Percentiles rank a stretch among this genome's conserved stretches.
phyloP scores from a whole-genome alignment of 1,140 invertebrate species.

The Caerostris darwini region DNA sequence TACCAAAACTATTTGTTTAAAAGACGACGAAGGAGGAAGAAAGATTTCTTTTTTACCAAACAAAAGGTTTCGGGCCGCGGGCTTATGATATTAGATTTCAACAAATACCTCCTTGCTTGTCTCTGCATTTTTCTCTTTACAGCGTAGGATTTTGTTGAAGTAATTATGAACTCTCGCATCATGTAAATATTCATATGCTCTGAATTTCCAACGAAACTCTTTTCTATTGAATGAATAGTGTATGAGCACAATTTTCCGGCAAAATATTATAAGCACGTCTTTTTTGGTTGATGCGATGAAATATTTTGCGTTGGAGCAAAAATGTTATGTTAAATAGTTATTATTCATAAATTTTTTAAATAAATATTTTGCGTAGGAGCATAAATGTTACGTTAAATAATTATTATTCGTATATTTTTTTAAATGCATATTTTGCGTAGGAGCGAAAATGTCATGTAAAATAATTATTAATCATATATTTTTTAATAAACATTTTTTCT shows the following conservation, averaged over 20 bases:
- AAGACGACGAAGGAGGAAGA: not conserved
- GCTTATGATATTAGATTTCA: not conserved
- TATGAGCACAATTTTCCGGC: not conserved
- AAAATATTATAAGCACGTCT: not conserved
- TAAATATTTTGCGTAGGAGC: no score
- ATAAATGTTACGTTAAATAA: no score
- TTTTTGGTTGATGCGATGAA: not conserved
- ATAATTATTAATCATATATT: no score
- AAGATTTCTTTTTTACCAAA: constrained; percentile 5
- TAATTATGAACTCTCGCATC: not conserved
- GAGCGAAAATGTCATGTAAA: no score
- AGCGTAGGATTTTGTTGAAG: not conserved
- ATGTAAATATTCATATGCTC: not conserved
- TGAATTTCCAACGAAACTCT: not conserved
- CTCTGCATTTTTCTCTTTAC: not conserved
- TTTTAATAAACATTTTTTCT: no score
- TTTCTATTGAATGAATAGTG: not conserved
- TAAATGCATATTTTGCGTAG: no score
- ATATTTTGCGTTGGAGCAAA: not conserved
- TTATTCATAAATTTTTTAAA: no score
- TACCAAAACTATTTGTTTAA: not conserved
- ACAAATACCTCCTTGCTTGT: no score
- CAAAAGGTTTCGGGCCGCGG: not conserved
- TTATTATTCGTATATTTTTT: no score
- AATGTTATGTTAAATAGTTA: not conserved